Percentiles rank a stretch among this genome's conserved stretches.
Conservation (phyloP, 2,113 vertebrate genomes). For the Probosciger aterrimus region DNA sequence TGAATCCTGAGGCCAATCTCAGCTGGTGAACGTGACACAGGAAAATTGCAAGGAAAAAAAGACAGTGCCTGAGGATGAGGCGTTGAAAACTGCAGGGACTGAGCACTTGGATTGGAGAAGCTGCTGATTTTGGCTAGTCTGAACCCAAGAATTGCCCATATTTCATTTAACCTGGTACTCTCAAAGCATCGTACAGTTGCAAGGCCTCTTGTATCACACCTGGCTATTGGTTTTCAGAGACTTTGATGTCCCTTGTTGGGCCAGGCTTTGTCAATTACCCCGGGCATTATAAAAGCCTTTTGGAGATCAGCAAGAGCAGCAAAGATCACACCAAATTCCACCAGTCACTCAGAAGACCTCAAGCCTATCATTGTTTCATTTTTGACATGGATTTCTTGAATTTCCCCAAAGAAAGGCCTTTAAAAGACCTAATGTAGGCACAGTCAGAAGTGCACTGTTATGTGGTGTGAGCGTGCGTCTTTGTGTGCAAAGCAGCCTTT, state of each 20-base stretch:
- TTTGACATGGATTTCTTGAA: neutral
- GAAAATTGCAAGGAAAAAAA: neutral
- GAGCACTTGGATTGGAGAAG: neutral
- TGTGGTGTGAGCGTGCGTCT: fast-evolving
- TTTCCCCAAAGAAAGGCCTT: neutral
- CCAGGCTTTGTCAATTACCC: neutral
- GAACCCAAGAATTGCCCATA: neutral
- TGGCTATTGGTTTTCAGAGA: neutral
- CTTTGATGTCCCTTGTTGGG: fast-evolving
- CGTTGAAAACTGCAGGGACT: neutral
- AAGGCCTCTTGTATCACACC: neutral
- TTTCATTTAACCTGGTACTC: neutral
- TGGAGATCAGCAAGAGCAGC: neutral
- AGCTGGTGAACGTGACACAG: fast-evolving
- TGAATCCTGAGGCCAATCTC: neutral
- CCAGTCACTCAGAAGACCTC: neutral
- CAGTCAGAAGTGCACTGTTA: neutral
- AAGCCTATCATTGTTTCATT: neutral
- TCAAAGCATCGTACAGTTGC: neutral
- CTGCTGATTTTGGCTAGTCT: neutral
- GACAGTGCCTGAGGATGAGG: neutral
- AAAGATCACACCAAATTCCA: neutral
- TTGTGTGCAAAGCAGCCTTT: neutral
- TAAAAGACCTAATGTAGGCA: neutral
- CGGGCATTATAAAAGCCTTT: fast-evolving